Percentiles rank a stretch among this genome's conserved stretches.
phyloP scores from a whole-genome alignment of 1,140 invertebrate genomes.

The Ephestia elutella region DNA sequence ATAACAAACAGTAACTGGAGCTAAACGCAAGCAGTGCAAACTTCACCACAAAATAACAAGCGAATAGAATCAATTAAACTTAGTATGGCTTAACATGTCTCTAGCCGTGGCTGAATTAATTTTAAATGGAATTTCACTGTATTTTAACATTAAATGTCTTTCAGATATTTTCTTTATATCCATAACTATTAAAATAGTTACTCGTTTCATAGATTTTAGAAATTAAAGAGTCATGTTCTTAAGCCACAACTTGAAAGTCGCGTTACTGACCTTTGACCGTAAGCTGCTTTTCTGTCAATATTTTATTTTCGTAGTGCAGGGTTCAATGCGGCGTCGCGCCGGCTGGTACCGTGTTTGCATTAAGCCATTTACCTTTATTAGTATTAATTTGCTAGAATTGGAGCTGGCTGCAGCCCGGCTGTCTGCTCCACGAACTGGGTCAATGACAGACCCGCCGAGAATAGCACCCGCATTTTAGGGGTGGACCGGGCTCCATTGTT shows the following conservation, averaged over 20 bases:
- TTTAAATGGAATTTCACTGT: no score
- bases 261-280: no score
- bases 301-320: neutral
- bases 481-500: slow-evolving; percentile 46
- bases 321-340: slow-evolving; percentile 20
- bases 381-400: slow-evolving; percentile 43
- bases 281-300: neutral
- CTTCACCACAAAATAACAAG: neutral
- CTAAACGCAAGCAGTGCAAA: neutral
- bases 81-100: no score
- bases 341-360: slow-evolving; percentile 32
- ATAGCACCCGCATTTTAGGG: slow-evolving; percentile 47
- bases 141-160: no score
- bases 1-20: slow-evolving; percentile 9
- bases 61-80: neutral
- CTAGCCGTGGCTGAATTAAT: no score
- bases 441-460: slow-evolving; percentile 53
- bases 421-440: slow-evolving; percentile 43
- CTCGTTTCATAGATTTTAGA: no score
- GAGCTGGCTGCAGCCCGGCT: slow-evolving; percentile 35
- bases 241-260: no score
- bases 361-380: slow-evolving; percentile 50
- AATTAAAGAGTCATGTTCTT: no score
- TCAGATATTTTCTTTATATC: no score
- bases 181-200: no score